These are phyloP conservation scores for Hipposideros armiger DNA, from an alignment of 2,113 vertebrate genomes.

Conservation along the genomic window DNA sequence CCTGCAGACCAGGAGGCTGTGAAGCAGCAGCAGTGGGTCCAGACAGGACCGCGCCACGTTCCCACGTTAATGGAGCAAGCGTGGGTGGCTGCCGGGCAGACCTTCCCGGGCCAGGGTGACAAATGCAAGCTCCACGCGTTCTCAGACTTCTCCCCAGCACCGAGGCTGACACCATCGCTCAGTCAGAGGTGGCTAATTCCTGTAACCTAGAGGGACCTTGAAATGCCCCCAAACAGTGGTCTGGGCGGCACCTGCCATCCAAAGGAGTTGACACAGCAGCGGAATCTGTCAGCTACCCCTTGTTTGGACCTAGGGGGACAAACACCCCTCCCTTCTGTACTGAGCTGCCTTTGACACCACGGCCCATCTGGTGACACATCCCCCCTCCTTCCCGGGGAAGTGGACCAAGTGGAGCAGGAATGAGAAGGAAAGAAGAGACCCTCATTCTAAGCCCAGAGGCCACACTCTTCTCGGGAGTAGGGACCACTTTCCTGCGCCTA, in stretches of 20 bases:
- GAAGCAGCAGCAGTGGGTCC: background rate
- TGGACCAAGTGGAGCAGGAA: too few relatives aligned
- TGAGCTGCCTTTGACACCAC: background rate
- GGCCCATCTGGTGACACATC: rapidly evolving
- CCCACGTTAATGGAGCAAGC: background rate
- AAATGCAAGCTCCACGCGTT: rapidly evolving
- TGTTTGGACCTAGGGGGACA: background rate
- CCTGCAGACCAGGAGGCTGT: rapidly evolving
- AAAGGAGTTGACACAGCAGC: too few relatives aligned
- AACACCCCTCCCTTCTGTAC: background rate
- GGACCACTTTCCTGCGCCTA: background rate
- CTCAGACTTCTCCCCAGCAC: rapidly evolving
- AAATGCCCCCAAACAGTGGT: background rate
- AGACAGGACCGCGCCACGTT: rapidly evolving
- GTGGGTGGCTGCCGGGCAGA: rapidly evolving
- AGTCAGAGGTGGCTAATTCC: background rate
- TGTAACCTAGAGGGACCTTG: rapidly evolving
- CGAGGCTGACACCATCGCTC: rapidly evolving
- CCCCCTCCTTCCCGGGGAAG: rapidly evolving
- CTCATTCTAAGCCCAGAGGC: rapidly evolving
- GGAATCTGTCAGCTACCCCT: background rate
- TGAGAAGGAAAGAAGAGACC: background rate
- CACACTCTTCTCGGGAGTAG: rapidly evolving
- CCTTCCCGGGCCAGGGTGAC: rapidly evolving
- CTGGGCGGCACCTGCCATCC: background rate